Percentiles rank a stretch among this genome's conserved stretches.
Conservation (phyloP, 2,797 vertebrate species). For the Cossypha caffra region DNA sequence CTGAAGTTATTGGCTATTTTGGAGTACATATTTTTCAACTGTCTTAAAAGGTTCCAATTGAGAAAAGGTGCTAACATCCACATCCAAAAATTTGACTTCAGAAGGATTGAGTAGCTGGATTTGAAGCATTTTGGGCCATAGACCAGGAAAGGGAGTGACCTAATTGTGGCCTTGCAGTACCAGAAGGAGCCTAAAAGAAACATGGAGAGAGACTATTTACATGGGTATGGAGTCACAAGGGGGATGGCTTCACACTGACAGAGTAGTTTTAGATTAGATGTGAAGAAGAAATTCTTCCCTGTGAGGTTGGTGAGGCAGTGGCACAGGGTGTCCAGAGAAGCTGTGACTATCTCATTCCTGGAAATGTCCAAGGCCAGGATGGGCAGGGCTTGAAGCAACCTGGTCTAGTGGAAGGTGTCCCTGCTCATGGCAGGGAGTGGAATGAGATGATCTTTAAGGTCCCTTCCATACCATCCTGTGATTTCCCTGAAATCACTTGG, state of each 20-base stretch:
- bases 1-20: not conserved
- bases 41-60: not conserved
- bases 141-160: not conserved
- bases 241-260: not conserved
- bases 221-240: not conserved
- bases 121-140: fast-evolving
- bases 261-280: not conserved
- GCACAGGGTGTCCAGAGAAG: not conserved
- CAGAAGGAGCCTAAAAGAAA: not conserved
- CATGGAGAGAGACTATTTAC: not conserved
- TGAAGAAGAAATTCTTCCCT: not conserved
- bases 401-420: not conserved
- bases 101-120: not conserved
- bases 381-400: not conserved
- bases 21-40: not conserved
- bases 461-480: not conserved
- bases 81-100: not conserved
- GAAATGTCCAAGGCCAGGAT: not conserved
- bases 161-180: not conserved
- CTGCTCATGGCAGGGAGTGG: not conserved
- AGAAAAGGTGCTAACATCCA: not conserved
- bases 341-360: not conserved
- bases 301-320: not conserved
- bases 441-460: not conserved
- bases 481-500: not conserved